Conservation (phyloP, 2,888 invertebrate species). For the Drosophila ochracea region DNA sequence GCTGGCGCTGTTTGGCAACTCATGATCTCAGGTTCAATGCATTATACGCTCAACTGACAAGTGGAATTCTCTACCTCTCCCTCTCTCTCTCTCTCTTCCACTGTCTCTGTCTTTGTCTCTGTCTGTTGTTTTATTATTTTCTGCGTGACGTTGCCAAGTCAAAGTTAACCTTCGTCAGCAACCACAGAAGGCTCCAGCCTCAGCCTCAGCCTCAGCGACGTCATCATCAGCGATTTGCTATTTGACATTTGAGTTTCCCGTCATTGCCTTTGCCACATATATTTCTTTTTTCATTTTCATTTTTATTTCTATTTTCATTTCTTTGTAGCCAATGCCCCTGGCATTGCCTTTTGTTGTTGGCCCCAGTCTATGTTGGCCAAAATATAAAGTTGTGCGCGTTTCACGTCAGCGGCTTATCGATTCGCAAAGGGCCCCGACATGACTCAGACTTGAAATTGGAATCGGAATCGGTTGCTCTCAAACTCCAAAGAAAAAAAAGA, state of each 20-base stretch:
- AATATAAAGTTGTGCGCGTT: conserved; percentile 39
- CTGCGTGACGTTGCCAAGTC: conserved; percentile 63
- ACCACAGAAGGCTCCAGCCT: conserved; percentile 5
- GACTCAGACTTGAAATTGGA: conserved; percentile 58
- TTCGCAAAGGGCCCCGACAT: conserved; percentile 63
- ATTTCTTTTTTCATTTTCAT: conserved; percentile 13
- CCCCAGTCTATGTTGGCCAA: conserved; percentile 30
- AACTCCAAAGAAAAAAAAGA: conserved; percentile 15
- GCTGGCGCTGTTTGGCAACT: conserved; percentile 50
- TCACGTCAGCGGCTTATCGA: conserved; percentile 73
- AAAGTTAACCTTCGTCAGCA: conserved; percentile 75
- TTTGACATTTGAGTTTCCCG: conserved; percentile 79
- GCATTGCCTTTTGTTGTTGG: conserved; percentile 12
- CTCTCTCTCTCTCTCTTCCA: not conserved
- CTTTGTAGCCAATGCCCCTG: conserved; percentile 34
- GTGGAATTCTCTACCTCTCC: conserved; percentile 62
- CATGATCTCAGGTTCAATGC: conserved; percentile 73
- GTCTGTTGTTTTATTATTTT: conserved; percentile 49
- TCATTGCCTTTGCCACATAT: conserved; percentile 20
- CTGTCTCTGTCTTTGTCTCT: not conserved
- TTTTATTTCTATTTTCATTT: conserved; percentile 34
- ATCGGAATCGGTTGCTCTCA: conserved; percentile 58
- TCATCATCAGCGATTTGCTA: conserved; percentile 68
- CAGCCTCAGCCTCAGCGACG: conserved; percentile 43
- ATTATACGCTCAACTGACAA: conserved; percentile 66